Evolutionary conservation across 2,888 invertebrate species (phyloP).

Genomic region (Leptopilina myrica): DNA sequence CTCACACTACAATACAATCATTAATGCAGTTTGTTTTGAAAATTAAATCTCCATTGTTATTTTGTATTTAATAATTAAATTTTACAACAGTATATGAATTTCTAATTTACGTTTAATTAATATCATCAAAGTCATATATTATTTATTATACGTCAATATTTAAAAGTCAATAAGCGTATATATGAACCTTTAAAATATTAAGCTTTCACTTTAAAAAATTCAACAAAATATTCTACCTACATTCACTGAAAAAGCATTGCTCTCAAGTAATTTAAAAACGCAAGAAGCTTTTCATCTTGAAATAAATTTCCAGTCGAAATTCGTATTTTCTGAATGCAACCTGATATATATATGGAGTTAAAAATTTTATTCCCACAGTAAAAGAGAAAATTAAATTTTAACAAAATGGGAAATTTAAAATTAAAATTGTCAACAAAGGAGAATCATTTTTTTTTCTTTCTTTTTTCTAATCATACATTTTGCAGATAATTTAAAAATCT

Average conservation of each 20-base stretch:
- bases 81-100: too few relatives aligned
- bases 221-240: conserved; percentile 16
- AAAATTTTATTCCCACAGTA: too few relatives aligned
- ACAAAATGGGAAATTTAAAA: not conserved
- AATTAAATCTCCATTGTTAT: too few relatives aligned
- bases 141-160: not conserved
- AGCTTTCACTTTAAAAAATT: not conserved
- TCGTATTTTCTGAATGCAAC: not conserved
- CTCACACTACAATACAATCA: too few relatives aligned
- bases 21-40: too few relatives aligned
- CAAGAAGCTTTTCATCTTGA: not conserved
- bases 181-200: not conserved
- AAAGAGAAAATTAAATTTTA: too few relatives aligned
- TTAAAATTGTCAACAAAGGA: not conserved
- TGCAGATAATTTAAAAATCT: too few relatives aligned
- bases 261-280: conserved; percentile 25
- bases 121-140: too few relatives aligned
- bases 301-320: conserved; percentile 2
- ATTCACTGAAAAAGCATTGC: not conserved
- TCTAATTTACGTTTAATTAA: too few relatives aligned
- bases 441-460: not conserved
- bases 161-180: not conserved
- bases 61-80: too few relatives aligned
- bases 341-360: not conserved
- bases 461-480: too few relatives aligned